Evolutionary conservation across 1,140 invertebrate genomes (phyloP).

Genomic region (Drosophila bipectinata): DNA sequence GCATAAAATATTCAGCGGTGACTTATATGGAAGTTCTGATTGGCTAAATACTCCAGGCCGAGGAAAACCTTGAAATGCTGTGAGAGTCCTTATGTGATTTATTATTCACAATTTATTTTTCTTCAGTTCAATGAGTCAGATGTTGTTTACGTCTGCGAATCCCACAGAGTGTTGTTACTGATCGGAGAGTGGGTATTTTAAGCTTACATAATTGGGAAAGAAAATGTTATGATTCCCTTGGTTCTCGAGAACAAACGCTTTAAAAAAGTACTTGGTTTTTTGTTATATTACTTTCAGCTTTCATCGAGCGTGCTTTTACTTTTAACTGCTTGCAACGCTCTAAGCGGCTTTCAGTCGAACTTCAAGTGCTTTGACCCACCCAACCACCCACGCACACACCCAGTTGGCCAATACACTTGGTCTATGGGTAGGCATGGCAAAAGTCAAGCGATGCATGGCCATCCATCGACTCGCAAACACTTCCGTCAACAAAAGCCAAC

Average conservation of each 20-base stretch:
- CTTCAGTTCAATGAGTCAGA: conserved; percentile 16
- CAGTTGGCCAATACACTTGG: neutral
- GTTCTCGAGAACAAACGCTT: neutral
- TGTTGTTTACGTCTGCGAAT: neutral
- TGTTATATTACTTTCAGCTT: conserved; percentile 15
- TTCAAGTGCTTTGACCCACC: conserved; percentile 30
- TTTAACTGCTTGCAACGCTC: conserved; percentile 1
- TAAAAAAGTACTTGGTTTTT: neutral
- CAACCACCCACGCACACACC: conserved; percentile 1
- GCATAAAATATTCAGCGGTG: conserved; percentile 49
- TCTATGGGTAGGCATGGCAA: conserved; percentile 6
- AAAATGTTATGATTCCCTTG: neutral
- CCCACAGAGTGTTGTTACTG: neutral
- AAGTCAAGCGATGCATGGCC: conserved; percentile 27
- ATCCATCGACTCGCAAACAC: conserved; percentile 20
- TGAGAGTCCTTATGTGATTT: conserved; percentile 24
- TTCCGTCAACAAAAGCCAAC: conserved; percentile 14
- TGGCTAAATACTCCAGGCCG: conserved; percentile 18
- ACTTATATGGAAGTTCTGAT: conserved; percentile 49
- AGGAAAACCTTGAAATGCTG: conserved; percentile 18
- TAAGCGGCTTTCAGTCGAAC: conserved; percentile 1
- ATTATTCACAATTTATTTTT: conserved; percentile 16
- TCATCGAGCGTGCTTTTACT: conserved; percentile 18
- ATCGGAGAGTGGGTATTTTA: neutral
- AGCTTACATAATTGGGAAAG: neutral